Evolutionary conservation across 2,113 vertebrate species (phyloP).

Genomic region (Ictidomys tridecemlineatus): DNA sequence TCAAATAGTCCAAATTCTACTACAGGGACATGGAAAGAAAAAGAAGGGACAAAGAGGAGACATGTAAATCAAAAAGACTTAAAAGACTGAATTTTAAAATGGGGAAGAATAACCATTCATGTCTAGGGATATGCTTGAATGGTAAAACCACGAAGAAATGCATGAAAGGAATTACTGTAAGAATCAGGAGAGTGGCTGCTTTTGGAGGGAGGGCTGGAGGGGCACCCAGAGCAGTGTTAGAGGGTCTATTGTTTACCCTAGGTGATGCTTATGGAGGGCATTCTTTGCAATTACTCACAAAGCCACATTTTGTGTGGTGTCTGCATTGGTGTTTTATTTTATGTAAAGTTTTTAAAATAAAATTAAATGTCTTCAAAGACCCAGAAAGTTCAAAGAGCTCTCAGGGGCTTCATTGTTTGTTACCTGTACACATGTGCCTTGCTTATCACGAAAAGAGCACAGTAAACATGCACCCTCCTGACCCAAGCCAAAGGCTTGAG

Average conservation of each 20-base stretch:
- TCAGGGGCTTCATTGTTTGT: neutral
- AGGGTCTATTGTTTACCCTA: neutral
- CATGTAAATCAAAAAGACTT: neutral
- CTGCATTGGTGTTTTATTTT: neutral
- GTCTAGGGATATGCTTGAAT: neutral
- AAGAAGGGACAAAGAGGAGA: neutral
- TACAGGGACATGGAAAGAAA: neutral
- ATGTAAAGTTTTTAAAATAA: constrained; percentile 5
- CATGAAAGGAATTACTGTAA: neutral
- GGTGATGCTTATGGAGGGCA: neutral
- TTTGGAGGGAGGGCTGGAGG: neutral
- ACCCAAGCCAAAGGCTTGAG: neutral
- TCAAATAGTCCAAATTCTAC: neutral
- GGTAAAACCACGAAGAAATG: neutral
- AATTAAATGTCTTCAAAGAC: neutral
- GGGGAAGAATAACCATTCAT: neutral
- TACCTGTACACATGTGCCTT: neutral
- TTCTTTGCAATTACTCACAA: neutral
- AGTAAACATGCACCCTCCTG: neutral
- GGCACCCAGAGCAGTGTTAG: neutral
- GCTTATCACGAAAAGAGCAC: neutral
- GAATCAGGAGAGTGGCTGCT: neutral
- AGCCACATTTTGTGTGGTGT: neutral
- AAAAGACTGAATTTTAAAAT: neutral
- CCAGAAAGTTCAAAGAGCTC: neutral